Base-by-base conservation (phyloP, 1,140 invertebrate species). In the Drosophila watanabei region DNA sequence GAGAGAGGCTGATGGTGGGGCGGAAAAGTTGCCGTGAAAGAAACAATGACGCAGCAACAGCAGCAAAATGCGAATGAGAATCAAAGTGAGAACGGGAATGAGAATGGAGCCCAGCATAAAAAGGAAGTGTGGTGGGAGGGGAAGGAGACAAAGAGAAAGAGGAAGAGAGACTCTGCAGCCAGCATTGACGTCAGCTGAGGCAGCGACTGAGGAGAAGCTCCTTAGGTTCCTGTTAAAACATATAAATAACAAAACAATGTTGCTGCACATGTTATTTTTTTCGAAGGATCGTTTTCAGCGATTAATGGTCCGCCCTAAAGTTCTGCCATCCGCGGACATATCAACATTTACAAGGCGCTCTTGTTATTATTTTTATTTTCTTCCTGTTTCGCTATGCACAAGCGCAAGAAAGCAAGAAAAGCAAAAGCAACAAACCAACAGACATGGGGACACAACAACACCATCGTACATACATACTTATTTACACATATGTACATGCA, bases 331-430 rank as follows among this genome's bases (percentile, higher is more conserved):
- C 11, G 24, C 20, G 62, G 20, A 35, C 41, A 62, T 18, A 45
- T 35, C 39, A 75, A 85, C 78, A 85, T 81, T 78, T 79, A 85
- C 82, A 79, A 56, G 65, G 82, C 51, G 51, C 48, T 68, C 46
- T 48, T 52, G 51, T 32, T 56, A 64, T 48, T 82, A 54, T 58
- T 71, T 69, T 63, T 72, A 65, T 64, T 76, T 68, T 76, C 49
- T 78, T 78, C 65, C 75, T 70, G 75, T 78, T 78, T 61, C 68
- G 49, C 49, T 75, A 78, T 69, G 57, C 75, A 78, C 75, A 70
- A 78, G 75, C 75, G 49, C 57, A 51, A 57, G 57, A 37, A 54
- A 24, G 52, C 20, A 9, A 57, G 35, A 78, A 70, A 52, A 58
- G 51, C 58, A 78, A 59, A 49, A 78, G 63, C 54, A 69, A 63